These are phyloP conservation scores for Hydriomena furcata DNA, from an alignment of 2,888 invertebrate species.

Conservation along the genomic window DNA sequence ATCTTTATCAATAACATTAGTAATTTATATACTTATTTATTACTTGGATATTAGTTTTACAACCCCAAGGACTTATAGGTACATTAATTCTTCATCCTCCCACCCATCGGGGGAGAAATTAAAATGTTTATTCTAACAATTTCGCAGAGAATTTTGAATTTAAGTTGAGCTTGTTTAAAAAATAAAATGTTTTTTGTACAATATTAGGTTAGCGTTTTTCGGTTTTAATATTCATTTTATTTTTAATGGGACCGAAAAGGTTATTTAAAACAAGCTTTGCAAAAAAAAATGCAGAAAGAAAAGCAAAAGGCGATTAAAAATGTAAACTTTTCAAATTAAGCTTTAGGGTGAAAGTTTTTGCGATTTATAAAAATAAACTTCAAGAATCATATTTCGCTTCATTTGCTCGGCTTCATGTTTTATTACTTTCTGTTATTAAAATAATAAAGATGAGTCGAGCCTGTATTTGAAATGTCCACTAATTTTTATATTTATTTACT, in stretches of 20 bases:
- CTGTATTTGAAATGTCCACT: too few species aligned
- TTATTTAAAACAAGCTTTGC: conserved; percentile 1
- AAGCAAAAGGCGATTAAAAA: neutral
- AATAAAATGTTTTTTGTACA: conserved; percentile 2
- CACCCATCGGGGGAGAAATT: neutral
- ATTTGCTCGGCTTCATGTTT: neutral
- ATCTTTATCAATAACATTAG: too few species aligned
- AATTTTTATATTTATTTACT: too few species aligned
- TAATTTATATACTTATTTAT: too few species aligned
- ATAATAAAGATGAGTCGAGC: too few species aligned
- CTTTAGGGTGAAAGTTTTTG: neutral
- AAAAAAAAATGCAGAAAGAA: too few species aligned
- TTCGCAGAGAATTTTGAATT: conserved; percentile 6
- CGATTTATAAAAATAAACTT: neutral
- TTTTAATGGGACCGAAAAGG: conserved; percentile 1
- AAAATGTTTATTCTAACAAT: neutral
- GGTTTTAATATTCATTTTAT: neutral
- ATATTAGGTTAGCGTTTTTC: neutral
- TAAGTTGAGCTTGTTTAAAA: conserved; percentile 9
- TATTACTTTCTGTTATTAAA: too few species aligned
- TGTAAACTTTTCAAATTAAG: conserved; percentile 18
- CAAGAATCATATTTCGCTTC: neutral
- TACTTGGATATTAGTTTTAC: neutral
- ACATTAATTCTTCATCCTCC: conserved; percentile 3
- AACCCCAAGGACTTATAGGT: conserved; percentile 3